Conservation (phyloP, 2,888 invertebrate species). For the Hydraecia micacea region DNA sequence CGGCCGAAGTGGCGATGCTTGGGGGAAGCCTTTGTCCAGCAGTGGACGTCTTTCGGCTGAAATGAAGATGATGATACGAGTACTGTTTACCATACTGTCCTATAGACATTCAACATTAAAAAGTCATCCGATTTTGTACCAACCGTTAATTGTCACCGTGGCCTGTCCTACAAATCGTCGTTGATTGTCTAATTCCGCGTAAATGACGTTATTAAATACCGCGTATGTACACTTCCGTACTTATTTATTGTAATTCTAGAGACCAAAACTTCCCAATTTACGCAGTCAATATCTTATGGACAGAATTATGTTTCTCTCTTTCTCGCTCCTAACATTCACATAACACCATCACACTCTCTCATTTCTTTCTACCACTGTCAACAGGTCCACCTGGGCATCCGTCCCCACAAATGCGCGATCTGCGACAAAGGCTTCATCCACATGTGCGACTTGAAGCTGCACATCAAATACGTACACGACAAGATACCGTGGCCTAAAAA, state of each 20-base stretch:
- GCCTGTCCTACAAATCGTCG: too few relatives aligned
- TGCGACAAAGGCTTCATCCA: conserved; percentile 75
- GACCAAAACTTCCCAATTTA: neutral
- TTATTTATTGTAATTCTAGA: neutral
- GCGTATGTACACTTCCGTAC: too few relatives aligned
- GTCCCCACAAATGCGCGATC: conserved; percentile 73
- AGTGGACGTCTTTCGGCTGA: neutral
- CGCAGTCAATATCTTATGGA: neutral
- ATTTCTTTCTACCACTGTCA: conserved; percentile 4
- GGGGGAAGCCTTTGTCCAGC: neutral
- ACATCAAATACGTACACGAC: conserved; percentile 73
- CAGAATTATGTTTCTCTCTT: neutral
- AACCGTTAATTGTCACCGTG: neutral
- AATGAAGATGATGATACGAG: neutral
- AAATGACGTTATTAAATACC: too few relatives aligned
- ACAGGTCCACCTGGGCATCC: conserved; percentile 73
- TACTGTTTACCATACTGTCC: neutral
- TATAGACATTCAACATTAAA: neutral
- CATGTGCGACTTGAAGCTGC: conserved; percentile 70
- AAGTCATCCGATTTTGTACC: neutral
- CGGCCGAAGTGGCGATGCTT: neutral
- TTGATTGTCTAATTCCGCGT: too few relatives aligned
- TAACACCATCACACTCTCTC: neutral
- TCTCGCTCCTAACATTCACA: neutral
- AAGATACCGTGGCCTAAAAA: conserved; percentile 76